Conservation (phyloP, 2,888 invertebrate species). For the Melieria picta region DNA sequence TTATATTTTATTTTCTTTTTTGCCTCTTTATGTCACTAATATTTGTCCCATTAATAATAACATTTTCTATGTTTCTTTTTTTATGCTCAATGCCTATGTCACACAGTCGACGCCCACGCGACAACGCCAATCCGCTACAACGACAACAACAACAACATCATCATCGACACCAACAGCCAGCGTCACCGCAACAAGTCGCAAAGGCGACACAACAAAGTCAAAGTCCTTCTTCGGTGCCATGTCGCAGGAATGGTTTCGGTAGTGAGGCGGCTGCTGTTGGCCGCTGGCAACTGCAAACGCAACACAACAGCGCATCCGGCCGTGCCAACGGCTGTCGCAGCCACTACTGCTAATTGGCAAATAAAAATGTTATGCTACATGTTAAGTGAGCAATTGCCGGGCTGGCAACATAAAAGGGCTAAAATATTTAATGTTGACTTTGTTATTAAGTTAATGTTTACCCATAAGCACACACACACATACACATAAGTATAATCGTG, state of each 20-base stretch:
- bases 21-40: background rate
- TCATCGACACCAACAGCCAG: slow-evolving; percentile 53
- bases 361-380: slow-evolving; percentile 1
- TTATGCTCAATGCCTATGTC: background rate
- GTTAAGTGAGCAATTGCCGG: background rate
- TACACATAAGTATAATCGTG: background rate
- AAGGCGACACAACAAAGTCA: slow-evolving; percentile 7
- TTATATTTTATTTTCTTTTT: too few species aligned
- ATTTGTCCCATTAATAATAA: background rate
- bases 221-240: slow-evolving; percentile 81
- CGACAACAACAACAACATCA: slow-evolving; percentile 15
- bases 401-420: background rate
- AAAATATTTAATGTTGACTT: slow-evolving; percentile 1
- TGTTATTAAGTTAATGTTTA: slow-evolving; percentile 6
- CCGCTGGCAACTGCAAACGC: too few species aligned
- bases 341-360: slow-evolving; percentile 12
- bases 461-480: background rate
- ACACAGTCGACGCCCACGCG: background rate
- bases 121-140: background rate
- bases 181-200: slow-evolving; percentile 34
- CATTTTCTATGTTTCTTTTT: background rate
- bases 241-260: slow-evolving; percentile 85
- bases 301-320: too few species aligned
- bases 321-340: background rate
- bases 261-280: slow-evolving; percentile 30